Evolutionary conservation across 1,140 invertebrate species (phyloP), one percentile per base, ranked within the genome.

Genomic region (Zaprionus camerounensis): DNA sequence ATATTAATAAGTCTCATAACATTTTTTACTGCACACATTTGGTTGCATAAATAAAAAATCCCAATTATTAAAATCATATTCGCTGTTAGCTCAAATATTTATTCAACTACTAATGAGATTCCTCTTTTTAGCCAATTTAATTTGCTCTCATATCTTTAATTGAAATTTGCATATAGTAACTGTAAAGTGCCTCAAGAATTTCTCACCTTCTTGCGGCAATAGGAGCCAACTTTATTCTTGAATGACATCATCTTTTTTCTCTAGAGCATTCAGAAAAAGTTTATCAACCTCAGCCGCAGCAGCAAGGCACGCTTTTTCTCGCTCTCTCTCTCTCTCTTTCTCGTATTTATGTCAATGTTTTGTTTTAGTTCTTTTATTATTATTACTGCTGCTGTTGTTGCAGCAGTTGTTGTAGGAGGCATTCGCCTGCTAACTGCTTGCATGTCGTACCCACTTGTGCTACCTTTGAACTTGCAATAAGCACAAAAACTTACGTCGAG

Each of bases 311-410:
- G 17, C 31, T 28, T n/a, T 67, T 63, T 71, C 78, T 78, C 78
- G 71, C 31, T 20, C 34, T 67, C 63, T 71, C 74, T 78, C 78
- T 71, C 24, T 5, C 24, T n/a, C n/a, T n/a, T 74, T 70, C 24
- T 26, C 24, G 24, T 88, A 88, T 88, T 88, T 87, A 88, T 87
- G 84, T 84, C 84, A 87, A 87, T 87, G 83, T 83, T 87, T 87
- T 86, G 77, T 88, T 86, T 83, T 86, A 71, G n/a, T 38, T 44
- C 5, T 64, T 36, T 34, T 70, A 36, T 65, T 67, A 41, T 62
- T 51, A 66, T 71, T 71, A 61, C 61, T 76, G n/a, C 62, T 63
- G 28, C 49, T 62, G n/a, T 44, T 53, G 61, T 31, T 63, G 28
- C 41, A 49, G 13, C 31, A n/a, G 20, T 71, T 49, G 12, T 65